phyloP scores from a whole-genome alignment of 2,797 vertebrate genomes.

The Fundulus diaphanus region DNA sequence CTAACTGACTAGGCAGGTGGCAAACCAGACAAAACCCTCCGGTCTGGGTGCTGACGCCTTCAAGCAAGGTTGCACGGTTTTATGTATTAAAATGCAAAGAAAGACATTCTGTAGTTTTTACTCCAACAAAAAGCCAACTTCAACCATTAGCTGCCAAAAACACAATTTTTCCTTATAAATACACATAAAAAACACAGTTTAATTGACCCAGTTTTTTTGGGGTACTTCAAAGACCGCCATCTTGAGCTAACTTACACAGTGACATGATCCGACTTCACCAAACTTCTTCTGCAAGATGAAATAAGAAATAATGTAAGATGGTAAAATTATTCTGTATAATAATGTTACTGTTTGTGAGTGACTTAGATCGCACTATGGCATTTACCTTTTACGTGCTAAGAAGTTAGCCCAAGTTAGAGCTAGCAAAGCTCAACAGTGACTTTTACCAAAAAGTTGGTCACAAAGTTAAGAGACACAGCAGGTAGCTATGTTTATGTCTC shows the following conservation, averaged over 20 bases:
- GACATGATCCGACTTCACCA: neutral
- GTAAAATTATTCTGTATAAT: neutral
- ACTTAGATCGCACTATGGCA: neutral
- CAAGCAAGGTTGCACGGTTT: neutral
- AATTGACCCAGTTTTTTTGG: neutral
- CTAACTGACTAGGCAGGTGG: slow-evolving; percentile 40
- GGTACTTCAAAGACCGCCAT: neutral
- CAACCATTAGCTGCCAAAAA: neutral
- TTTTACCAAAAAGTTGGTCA: neutral
- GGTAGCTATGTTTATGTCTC: neutral
- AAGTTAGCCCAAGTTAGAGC: neutral
- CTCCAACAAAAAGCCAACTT: neutral
- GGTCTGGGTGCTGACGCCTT: neutral
- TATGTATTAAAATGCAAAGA: neutral
- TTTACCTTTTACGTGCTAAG: neutral
- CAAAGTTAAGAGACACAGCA: neutral
- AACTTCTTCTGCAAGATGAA: neutral
- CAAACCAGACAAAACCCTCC: slow-evolving; percentile 12
- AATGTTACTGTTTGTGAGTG: neutral
- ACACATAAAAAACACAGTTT: neutral
- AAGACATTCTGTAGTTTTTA: neutral
- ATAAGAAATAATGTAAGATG: neutral
- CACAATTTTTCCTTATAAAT: neutral
- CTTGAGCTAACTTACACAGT: neutral
- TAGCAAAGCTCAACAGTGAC: neutral